Percentiles rank a stretch among this genome's conserved stretches.
Evolutionary conservation across 1,140 invertebrate species (phyloP).

Genomic region (Parapsyche elsis): DNA sequence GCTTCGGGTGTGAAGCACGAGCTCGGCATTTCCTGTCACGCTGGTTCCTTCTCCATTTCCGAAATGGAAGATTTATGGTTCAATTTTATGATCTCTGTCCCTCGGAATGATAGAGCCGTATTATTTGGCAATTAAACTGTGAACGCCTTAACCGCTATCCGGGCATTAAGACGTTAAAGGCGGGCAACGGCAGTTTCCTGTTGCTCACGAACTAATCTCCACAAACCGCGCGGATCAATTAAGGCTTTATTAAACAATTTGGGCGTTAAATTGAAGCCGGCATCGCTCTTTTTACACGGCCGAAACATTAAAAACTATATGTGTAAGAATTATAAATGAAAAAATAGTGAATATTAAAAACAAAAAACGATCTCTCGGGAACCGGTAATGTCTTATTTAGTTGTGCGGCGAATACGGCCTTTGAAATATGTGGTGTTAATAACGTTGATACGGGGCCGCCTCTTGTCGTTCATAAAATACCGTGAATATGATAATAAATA

Average conservation of each 20-base stretch:
- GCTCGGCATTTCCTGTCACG: conserved; percentile 8
- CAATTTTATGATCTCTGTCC: conserved; percentile 30
- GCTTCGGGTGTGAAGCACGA: conserved; percentile 2
- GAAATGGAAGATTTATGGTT: conserved; percentile 6
- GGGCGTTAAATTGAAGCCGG: conserved; percentile 24
- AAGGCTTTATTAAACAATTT: conserved; percentile 44
- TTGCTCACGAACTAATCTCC: conserved; percentile 34
- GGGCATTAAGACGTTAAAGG: conserved; percentile 35
- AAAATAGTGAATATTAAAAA: too few species aligned
- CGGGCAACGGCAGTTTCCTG: conserved; percentile 32
- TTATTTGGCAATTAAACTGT: conserved; percentile 40
- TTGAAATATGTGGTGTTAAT: conserved; percentile 17
- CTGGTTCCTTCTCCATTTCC: conserved; percentile 26
- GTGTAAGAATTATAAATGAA: background rate
- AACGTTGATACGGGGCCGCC: conserved; percentile 18
- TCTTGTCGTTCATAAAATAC: background rate
- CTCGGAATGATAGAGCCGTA: conserved; percentile 22
- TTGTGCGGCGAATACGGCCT: background rate
- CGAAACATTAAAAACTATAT: background rate
- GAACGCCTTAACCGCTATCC: conserved; percentile 5
- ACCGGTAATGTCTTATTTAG: conserved; percentile 44
- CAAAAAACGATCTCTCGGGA: background rate
- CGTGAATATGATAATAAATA: background rate
- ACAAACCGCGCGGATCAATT: conserved; percentile 29
- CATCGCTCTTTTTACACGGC: background rate